Evolutionary conservation across 2,888 invertebrate species (phyloP).

Genomic region (Oscheius sp.): DNA sequence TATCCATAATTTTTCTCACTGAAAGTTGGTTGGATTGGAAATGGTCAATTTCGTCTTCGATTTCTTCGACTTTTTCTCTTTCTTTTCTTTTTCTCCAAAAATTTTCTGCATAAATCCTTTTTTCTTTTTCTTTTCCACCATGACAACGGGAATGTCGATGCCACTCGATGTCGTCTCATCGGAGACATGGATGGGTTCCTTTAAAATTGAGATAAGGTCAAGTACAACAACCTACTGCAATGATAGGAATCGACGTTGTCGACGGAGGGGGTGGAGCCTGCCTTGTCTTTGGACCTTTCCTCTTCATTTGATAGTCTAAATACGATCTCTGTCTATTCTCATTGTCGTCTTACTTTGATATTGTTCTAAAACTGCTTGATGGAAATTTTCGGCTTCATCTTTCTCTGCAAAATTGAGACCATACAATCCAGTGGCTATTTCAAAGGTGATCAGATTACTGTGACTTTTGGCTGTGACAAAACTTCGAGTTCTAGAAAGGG

Average conservation of each 20-base stretch:
- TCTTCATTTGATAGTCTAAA: conserved; percentile 17
- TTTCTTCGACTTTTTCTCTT: conserved; percentile 23
- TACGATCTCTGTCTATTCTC: background rate
- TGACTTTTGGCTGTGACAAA: conserved; percentile 31
- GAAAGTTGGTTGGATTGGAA: conserved; percentile 24
- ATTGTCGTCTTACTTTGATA: background rate
- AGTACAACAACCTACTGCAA: background rate
- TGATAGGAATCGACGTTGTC: background rate
- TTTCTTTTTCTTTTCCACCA: conserved; percentile 20
- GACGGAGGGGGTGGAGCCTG: conserved; percentile 4
- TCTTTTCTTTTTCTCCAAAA: conserved; percentile 25
- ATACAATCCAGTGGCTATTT: conserved; percentile 3
- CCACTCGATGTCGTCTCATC: conserved; percentile 10
- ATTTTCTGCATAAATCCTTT: background rate
- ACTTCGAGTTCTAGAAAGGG: conserved; percentile 1
- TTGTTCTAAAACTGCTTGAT: background rate
- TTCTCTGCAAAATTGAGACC: conserved; percentile 29
- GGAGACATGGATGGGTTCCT: background rate
- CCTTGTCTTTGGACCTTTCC: conserved; percentile 13
- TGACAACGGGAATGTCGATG: conserved; percentile 2
- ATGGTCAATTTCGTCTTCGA: background rate
- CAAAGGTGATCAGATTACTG: conserved; percentile 27
- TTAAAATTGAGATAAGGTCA: background rate
- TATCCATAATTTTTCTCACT: background rate
- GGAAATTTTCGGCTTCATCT: conserved; percentile 18